phyloP scores from a whole-genome alignment of 2,113 vertebrate species.

The Charina bottae region DNA sequence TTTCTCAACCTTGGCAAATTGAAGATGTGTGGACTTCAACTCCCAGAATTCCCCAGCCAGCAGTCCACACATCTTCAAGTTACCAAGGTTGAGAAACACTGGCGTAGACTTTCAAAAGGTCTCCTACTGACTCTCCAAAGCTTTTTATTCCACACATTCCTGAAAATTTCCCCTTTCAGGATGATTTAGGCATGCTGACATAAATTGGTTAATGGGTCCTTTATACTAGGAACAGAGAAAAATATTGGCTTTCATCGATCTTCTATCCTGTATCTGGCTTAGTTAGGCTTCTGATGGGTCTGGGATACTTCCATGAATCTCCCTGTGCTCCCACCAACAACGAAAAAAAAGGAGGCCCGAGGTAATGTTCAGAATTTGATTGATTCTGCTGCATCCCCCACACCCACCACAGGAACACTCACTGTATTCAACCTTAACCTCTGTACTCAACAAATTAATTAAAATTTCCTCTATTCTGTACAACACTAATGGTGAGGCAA shows the following conservation, averaged over 20 bases:
- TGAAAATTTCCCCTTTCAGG: neutral
- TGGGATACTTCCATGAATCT: neutral
- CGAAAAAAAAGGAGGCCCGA: neutral
- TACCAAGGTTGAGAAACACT: neutral
- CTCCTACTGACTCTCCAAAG: neutral
- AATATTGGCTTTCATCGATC: neutral
- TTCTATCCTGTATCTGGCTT: neutral
- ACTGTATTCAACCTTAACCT: neutral
- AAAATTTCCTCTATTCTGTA: constrained; percentile 3
- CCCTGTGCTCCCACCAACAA: neutral
- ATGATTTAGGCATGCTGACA: neutral
- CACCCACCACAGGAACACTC: neutral
- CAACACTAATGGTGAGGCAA: neutral
- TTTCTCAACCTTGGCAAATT: neutral
- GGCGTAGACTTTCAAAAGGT: neutral
- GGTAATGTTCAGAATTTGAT: neutral
- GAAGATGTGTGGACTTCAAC: neutral
- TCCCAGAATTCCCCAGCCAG: neutral
- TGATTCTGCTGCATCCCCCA: neutral
- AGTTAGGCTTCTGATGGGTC: neutral
- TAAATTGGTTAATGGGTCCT: neutral
- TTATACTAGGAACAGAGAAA: neutral
- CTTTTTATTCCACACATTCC: too few relatives aligned
- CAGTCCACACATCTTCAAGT: neutral
- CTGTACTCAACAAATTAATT: constrained; percentile 3